Conservation (phyloP, 2,113 vertebrate species). For the Ibidorhyncha struthersii region DNA sequence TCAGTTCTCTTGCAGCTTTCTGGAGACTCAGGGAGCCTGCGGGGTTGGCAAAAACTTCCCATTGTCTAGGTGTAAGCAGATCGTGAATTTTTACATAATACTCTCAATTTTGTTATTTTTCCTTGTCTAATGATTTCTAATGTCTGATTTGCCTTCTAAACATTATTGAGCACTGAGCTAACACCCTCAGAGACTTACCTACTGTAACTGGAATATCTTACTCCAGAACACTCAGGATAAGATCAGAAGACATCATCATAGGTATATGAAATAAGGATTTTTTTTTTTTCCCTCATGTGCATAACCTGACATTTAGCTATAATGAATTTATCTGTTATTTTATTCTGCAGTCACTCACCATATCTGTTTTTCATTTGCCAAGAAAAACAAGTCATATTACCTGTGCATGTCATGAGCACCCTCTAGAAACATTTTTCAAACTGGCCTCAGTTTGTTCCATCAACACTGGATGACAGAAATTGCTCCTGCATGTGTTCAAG, state of each 20-base stretch:
- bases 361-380: neutral
- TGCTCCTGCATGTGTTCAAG: neutral
- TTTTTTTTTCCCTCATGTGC: neutral
- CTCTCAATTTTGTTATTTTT: neutral
- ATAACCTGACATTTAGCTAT: neutral
- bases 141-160: neutral
- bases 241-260: neutral
- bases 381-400: neutral
- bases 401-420: neutral
- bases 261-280: neutral
- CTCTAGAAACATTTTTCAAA: neutral
- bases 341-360: neutral
- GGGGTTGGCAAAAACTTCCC: neutral
- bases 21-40: rapidly evolving
- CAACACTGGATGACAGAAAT: neutral
- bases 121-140: neutral
- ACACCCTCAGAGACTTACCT: neutral
- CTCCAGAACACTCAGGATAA: neutral
- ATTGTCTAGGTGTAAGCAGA: neutral
- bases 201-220: neutral
- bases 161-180: neutral
- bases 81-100: neutral
- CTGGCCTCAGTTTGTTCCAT: neutral
- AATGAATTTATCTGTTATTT: neutral
- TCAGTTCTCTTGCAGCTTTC: neutral